A percentile compares a stretch with the other conserved stretches of the same genome.
Conservation (phyloP, 2,113 vertebrate genomes). For the Tylochromis polylepis region DNA sequence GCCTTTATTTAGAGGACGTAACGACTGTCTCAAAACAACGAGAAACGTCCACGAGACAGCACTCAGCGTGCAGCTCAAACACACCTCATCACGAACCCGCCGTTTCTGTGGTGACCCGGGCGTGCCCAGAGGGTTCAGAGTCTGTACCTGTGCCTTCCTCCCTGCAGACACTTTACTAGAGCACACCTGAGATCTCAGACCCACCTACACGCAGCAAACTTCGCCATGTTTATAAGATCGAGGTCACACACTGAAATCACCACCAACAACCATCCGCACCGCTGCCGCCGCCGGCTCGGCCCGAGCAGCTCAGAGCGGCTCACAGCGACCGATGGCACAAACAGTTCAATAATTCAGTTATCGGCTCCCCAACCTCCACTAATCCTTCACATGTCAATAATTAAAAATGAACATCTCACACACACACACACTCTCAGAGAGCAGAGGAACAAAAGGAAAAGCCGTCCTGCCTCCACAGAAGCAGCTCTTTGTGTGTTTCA, state of each 20-base stretch:
- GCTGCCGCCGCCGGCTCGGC: neutral
- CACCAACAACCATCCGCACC: neutral
- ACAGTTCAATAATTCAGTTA: constrained; percentile 43
- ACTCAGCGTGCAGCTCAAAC: neutral
- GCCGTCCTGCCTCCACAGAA: constrained; percentile 22
- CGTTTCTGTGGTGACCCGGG: neutral
- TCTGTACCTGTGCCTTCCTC: neutral
- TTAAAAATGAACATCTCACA: constrained; percentile 50
- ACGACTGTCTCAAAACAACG: neutral
- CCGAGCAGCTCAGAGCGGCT: neutral
- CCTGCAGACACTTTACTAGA: neutral
- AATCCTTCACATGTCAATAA: constrained; percentile 51
- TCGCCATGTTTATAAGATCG: neutral
- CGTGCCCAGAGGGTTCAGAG: neutral
- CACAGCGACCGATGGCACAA: neutral
- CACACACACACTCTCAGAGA: neutral
- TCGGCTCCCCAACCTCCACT: constrained; percentile 4
- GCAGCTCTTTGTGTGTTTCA: constrained; percentile 41
- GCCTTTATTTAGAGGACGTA: neutral
- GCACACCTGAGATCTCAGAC: neutral
- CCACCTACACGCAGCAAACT: neutral
- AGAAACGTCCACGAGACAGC: neutral
- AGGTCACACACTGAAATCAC: neutral
- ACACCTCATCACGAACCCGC: neutral
- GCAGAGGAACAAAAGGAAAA: neutral